Conservation (phyloP, 1,140 invertebrate genomes). For the Drosophila mauritiana region DNA sequence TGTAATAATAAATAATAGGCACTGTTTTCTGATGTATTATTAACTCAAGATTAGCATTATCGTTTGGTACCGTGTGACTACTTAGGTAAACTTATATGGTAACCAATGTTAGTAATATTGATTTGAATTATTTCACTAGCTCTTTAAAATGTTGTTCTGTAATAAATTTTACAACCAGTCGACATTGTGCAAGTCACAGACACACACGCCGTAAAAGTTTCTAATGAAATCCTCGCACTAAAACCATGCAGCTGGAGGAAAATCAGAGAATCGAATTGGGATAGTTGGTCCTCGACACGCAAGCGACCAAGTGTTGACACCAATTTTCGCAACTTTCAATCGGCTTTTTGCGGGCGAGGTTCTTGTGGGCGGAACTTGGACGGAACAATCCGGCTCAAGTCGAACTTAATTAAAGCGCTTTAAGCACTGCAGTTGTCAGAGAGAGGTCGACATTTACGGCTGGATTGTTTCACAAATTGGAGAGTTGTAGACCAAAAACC, state of each 20-base stretch:
- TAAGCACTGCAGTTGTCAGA: conserved; percentile 31
- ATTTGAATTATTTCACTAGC: no score
- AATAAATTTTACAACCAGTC: conserved; percentile 10
- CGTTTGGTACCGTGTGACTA: no score
- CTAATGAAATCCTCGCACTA: conserved; percentile 38
- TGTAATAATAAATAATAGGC: no score
- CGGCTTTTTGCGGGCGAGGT: conserved; percentile 21
- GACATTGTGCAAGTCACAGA: no score
- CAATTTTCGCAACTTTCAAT: conserved; percentile 49
- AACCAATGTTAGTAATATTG: no score
- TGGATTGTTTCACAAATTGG: conserved; percentile 48
- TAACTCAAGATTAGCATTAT: no score
- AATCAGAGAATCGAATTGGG: conserved; percentile 15
- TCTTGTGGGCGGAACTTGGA: conserved; percentile 21
- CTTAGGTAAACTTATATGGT: no score
- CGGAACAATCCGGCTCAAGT: conserved; percentile 36
- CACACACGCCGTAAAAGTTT: conserved; percentile 23
- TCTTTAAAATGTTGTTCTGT: no score
- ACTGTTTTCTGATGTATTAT: no score
- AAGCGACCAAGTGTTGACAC: conserved; percentile 40
- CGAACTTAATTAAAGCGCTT: conserved; percentile 58
- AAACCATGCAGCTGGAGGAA: conserved; percentile 17
- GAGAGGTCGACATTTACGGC: conserved; percentile 26
- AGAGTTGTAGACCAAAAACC: conserved; percentile 50
- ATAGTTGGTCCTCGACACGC: conserved; percentile 4